A percentile compares a stretch with the other conserved stretches of the same genome.
Evolutionary conservation across 2,888 invertebrate genomes (phyloP).

Genomic region (Halocaridina rubra): DNA sequence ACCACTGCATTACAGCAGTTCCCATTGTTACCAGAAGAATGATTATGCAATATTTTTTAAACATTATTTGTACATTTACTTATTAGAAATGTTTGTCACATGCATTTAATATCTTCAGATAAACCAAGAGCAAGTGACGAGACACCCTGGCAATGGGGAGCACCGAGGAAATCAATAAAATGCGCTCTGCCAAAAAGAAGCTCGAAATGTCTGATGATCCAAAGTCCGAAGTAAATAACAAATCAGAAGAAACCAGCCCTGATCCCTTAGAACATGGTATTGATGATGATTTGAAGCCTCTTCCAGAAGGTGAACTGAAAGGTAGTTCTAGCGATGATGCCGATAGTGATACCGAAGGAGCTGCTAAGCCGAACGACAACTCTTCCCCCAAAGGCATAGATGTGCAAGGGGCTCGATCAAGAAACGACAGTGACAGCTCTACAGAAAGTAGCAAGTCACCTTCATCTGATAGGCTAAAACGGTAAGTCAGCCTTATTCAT

Average conservation of each 20-base stretch:
- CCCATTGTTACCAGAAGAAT: too few species aligned
- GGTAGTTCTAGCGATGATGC: constrained; percentile 18
- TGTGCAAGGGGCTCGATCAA: constrained; percentile 36
- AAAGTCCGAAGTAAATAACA: constrained; percentile 10
- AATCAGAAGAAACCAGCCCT: constrained; percentile 28
- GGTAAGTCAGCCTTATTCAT: constrained; percentile 46
- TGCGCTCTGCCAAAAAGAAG: constrained; percentile 40
- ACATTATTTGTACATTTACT: too few species aligned
- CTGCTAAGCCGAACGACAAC: constrained; percentile 21
- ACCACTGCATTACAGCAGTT: too few species aligned
- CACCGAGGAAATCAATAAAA: constrained; percentile 54
- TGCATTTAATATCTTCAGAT: too few species aligned
- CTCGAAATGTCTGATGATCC: constrained; percentile 20
- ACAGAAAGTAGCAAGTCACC: constrained; percentile 44
- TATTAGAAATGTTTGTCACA: too few species aligned
- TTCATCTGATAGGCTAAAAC: constrained; percentile 49
- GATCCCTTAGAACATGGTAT: constrained; percentile 52
- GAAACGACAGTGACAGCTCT: constrained; percentile 57
- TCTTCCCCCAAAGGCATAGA: neutral
- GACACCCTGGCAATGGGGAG: constrained; percentile 46
- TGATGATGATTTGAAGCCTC: constrained; percentile 49
- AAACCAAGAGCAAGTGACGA: too few species aligned
- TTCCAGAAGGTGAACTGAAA: constrained; percentile 5
- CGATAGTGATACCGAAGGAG: constrained; percentile 36
- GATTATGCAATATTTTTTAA: too few species aligned